phyloP scores from a whole-genome alignment of 2,113 vertebrate genomes.

The Siniperca knerii region DNA sequence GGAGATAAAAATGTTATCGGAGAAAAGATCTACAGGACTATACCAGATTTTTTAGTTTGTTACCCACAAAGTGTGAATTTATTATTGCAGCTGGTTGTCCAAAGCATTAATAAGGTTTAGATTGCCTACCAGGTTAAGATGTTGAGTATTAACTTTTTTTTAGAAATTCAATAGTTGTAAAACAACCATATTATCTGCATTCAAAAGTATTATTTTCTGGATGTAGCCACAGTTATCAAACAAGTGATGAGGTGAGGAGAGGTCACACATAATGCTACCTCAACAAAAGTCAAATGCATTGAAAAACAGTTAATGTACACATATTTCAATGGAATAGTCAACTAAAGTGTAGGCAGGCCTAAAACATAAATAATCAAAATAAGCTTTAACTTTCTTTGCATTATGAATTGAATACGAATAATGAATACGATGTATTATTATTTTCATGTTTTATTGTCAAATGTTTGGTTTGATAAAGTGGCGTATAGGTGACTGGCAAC shows the following conservation, averaged over 20 bases:
- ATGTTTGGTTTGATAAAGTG: background rate
- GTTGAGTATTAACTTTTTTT: background rate
- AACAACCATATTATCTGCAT: background rate
- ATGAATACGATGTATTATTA: background rate
- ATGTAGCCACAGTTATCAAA: background rate
- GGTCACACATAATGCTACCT: background rate
- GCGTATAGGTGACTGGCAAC: background rate
- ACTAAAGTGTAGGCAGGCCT: background rate
- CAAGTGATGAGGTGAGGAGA: background rate
- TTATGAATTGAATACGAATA: background rate
- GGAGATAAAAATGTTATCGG: background rate
- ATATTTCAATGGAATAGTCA: no score
- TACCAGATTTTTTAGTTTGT: background rate
- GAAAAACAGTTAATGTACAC: no score
- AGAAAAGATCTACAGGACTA: background rate
- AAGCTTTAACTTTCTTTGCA: background rate
- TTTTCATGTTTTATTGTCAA: background rate
- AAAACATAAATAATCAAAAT: background rate
- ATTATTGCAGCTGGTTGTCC: background rate
- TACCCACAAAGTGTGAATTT: background rate
- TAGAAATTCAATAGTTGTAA: background rate
- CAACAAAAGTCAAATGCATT: background rate
- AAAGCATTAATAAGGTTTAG: background rate
- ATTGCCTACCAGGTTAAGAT: background rate
- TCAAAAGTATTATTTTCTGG: background rate